Percentiles rank a stretch among this genome's conserved stretches.
These are phyloP conservation scores for Steinernema scapterisci DNA, from an alignment of 2,888 invertebrate genomes.

Conservation along the genomic window DNA sequence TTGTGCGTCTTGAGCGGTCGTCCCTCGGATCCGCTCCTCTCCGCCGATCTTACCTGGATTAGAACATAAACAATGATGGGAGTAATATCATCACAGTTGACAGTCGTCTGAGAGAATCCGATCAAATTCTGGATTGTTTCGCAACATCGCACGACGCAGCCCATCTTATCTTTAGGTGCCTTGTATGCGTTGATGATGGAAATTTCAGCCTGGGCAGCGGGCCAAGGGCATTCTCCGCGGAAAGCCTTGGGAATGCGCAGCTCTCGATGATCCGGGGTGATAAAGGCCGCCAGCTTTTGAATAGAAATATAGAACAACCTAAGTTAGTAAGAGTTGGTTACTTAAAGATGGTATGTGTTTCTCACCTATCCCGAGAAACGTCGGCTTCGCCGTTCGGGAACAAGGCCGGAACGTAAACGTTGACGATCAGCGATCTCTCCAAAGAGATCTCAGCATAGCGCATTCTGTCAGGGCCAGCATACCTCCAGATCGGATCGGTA, in stretches of 20 bases:
- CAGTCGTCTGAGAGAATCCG: conserved; percentile 75
- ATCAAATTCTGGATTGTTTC: conserved; percentile 91
- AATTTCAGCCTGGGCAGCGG: conserved; percentile 88
- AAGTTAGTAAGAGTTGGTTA: conserved; percentile 43
- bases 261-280: conserved; percentile 82
- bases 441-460: conserved; percentile 79
- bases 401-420: conserved; percentile 86
- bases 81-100: conserved; percentile 85
- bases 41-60: conserved; percentile 74
- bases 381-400: conserved; percentile 97
- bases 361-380: conserved; percentile 84
- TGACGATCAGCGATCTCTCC: conserved; percentile 86
- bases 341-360: background rate
- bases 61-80: conserved; percentile 95
- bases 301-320: conserved; percentile 88
- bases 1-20: no score
- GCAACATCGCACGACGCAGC: conserved; percentile 77
- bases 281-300: conserved; percentile 77
- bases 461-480: conserved; percentile 75
- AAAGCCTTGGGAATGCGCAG: conserved; percentile 81
- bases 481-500: conserved; percentile 71
- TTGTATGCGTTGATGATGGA: conserved; percentile 86
- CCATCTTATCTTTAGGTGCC: conserved; percentile 58
- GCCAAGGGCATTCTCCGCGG: conserved; percentile 91
- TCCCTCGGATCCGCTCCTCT: no score